Conservation (phyloP, 2,113 vertebrate species). For the Zosterops lateralis region DNA sequence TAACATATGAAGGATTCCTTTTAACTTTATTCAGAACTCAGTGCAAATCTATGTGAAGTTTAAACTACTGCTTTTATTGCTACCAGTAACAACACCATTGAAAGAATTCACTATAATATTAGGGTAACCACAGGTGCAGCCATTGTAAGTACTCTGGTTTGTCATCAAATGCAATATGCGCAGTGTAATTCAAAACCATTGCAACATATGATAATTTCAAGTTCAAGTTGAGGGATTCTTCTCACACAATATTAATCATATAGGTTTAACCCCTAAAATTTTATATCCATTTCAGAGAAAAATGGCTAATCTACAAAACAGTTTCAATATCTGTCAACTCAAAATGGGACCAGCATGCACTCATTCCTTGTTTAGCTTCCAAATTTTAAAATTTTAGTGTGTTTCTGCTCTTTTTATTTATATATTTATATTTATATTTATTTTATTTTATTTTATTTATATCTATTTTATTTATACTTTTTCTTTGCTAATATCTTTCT, state of each 20-base stretch:
- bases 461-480: neutral
- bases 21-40: neutral
- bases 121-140: neutral
- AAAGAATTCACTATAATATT: neutral
- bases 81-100: neutral
- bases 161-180: neutral
- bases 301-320: neutral
- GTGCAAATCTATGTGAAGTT: neutral
- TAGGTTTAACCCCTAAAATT: neutral
- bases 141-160: neutral
- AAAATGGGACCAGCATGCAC: neutral
- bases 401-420: neutral
- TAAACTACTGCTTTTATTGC: neutral
- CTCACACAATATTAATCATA: neutral
- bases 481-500: neutral
- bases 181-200: neutral
- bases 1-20: neutral
- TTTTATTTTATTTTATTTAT: no score
- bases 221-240: neutral
- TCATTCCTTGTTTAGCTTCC: neutral
- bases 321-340: neutral
- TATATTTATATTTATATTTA: no score
- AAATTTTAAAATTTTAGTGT: neutral
- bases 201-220: neutral
- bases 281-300: neutral